phyloP scores from a whole-genome alignment of 2,113 vertebrate genomes.

The Protomyctophum bolini region DNA sequence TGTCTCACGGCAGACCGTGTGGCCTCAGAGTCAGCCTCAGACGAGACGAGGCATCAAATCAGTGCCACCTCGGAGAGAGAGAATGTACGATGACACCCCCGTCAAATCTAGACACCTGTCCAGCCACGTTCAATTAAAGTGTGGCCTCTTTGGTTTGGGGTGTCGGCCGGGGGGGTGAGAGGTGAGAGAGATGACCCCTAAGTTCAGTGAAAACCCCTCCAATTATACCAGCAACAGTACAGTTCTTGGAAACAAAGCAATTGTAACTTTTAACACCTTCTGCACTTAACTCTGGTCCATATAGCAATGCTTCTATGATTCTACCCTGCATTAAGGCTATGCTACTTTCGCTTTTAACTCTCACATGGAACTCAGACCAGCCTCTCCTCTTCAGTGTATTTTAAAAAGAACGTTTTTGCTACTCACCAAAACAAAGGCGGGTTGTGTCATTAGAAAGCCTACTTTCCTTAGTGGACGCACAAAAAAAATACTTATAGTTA shows the following conservation, averaged over 20 bases:
- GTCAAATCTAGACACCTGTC: conserved; percentile 44
- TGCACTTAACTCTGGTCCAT: no score
- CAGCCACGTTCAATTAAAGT: conserved; percentile 63
- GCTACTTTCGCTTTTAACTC: no score
- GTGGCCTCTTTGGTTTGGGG: conserved; percentile 27
- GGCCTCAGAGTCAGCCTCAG: conserved; percentile 56
- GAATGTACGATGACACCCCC: conserved; percentile 27
- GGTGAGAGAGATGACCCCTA: conserved; percentile 46
- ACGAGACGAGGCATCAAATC: conserved; percentile 21
- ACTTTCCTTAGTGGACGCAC: no score
- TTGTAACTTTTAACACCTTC: conserved; percentile 40
- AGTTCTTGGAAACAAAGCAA: conserved; percentile 37
- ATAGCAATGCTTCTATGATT: no score
- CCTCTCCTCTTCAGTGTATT: no score
- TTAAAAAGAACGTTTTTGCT: no score
- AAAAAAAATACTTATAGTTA: no score
- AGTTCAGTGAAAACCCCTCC: conserved; percentile 55
- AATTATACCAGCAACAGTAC: conserved; percentile 62
- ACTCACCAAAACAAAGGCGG: no score
- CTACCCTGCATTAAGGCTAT: no score
- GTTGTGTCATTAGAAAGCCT: no score
- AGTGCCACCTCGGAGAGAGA: conserved; percentile 15
- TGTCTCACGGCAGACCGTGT: conserved; percentile 35
- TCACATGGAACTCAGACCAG: no score
- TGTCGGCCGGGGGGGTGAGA: not conserved